A percentile compares a stretch with the other conserved stretches of the same genome.
Conservation (phyloP, 2,113 vertebrate genomes). For the Okapia johnstoni region DNA sequence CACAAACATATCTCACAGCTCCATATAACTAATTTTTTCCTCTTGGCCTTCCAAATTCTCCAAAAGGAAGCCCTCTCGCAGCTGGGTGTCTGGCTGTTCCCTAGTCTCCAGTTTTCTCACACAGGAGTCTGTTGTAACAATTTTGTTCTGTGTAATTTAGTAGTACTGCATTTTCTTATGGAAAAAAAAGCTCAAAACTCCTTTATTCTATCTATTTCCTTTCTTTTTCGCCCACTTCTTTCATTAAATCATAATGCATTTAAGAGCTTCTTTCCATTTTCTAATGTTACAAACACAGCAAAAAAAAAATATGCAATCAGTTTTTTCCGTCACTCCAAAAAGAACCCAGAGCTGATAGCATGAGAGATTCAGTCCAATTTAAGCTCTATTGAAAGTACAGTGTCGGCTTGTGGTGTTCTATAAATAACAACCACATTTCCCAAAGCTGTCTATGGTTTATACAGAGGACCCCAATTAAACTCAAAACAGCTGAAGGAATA, state of each 20-base stretch:
- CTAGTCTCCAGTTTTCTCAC: slow-evolving; percentile 42
- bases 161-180: slow-evolving; percentile 25
- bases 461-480: slow-evolving; percentile 57
- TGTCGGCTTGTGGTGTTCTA: slow-evolving; percentile 54
- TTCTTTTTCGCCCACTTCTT: slow-evolving; percentile 27
- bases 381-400: slow-evolving; percentile 65
- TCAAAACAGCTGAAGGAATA: slow-evolving; percentile 61
- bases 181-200: neutral
- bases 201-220: slow-evolving; percentile 42
- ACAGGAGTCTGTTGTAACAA: slow-evolving; percentile 7
- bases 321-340: slow-evolving; percentile 25
- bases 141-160: slow-evolving; percentile 44
- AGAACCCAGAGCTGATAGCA: slow-evolving; percentile 23
- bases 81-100: neutral
- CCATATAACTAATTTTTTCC: neutral
- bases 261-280: slow-evolving; percentile 39
- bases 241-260: slow-evolving; percentile 52
- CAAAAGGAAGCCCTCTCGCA: slow-evolving; percentile 3
- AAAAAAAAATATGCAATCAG: neutral
- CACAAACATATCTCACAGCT: slow-evolving; percentile 15
- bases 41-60: neutral
- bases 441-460: slow-evolving; percentile 50
- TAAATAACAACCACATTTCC: slow-evolving; percentile 53
- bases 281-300: slow-evolving; percentile 42
- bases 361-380: slow-evolving; percentile 56